Base-by-base conservation (phyloP, 2,797 vertebrate genomes). In the Chelon auratus region DNA sequence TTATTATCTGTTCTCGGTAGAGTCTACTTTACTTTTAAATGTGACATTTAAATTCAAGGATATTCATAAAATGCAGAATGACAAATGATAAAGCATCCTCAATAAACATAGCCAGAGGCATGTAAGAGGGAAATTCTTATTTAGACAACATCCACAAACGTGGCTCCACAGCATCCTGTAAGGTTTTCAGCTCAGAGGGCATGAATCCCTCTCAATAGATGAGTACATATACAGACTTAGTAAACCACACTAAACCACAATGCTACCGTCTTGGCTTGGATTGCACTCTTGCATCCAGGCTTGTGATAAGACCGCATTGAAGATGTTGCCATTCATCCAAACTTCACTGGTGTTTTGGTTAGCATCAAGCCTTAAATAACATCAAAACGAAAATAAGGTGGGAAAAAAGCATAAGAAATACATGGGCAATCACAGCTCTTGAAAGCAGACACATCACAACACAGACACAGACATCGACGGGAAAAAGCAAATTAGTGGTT, bases 21-120 rank as follows among this genome's bases (percentile, higher is more conserved):
- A 74, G 53, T 68, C 39, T 64, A 13, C 43, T 80, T 68, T 62
- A 55, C 51, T 76, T 79, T 69, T 59, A 77, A 75, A 77, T 73
- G 66, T 56, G 52, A 67, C 54, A 64, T 84, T 77, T 77, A 33
- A 57, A 51, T 54, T 78, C 57, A 82, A 64, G 72, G 58, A 63
- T 68, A 66, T 75, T 73, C 45, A 74, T 58, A 42, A 71, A 83
- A 26, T 39, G 30, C 22, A 52, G 50, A 51, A 33, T 57, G 9
- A 59, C 50, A 78, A 68, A 70, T 52, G n/a, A 71, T 59, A 63
- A 75, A 72, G 48, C 14, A 20, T n/a, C 11, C 52, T 51, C 48
- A 56, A 24, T 22, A 43, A 68, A 72, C 62, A 56, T 22, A 68
- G 65, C 40, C 56, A 26, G 36, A 57, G 47, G 20, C 48, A 45